These are phyloP conservation scores for Temnothorax rugatulus DNA, from an alignment of 2,888 invertebrate species.

Conservation along the genomic window DNA sequence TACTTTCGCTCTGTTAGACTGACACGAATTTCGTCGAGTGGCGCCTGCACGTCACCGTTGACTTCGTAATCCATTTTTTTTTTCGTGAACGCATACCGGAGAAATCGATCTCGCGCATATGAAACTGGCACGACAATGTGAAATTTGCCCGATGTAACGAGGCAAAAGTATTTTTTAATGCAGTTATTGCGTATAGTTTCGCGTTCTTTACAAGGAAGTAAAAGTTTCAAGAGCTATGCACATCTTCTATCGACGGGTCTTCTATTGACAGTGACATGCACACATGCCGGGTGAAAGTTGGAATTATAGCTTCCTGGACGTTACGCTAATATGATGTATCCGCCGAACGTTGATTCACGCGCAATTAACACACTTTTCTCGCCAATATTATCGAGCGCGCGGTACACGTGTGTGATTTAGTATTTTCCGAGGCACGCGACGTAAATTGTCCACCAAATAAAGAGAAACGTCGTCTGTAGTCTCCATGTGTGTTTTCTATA, in stretches of 20 bases:
- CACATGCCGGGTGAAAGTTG: slow-evolving; percentile 62
- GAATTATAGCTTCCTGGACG: slow-evolving; percentile 37
- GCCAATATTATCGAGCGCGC: slow-evolving; percentile 5
- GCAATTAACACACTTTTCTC: slow-evolving; percentile 70
- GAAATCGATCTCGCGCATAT: not conserved
- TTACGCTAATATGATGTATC: slow-evolving; percentile 17
- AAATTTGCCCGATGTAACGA: not conserved
- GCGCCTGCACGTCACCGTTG: slow-evolving; percentile 48
- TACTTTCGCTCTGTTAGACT: slow-evolving; percentile 28
- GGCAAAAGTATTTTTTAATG: not conserved
- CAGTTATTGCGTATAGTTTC: not conserved
- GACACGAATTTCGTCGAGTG: slow-evolving; percentile 20
- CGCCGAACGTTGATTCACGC: slow-evolving; percentile 5
- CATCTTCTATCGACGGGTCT: not conserved
- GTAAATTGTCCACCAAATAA: not conserved
- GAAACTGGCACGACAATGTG: not conserved
- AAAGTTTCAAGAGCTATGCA: not conserved
- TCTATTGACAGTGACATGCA: not conserved
- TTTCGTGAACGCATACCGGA: not conserved
- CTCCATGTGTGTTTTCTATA: not conserved
- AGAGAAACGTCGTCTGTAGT: not conserved
- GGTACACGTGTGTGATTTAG: not conserved
- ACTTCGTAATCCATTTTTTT: slow-evolving; percentile 49
- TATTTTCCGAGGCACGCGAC: not conserved
- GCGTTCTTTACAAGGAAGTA: slow-evolving; percentile 40